These are phyloP conservation scores for Hippocampus comes DNA, from an alignment of 2,113 vertebrate genomes.

Conservation along the genomic window DNA sequence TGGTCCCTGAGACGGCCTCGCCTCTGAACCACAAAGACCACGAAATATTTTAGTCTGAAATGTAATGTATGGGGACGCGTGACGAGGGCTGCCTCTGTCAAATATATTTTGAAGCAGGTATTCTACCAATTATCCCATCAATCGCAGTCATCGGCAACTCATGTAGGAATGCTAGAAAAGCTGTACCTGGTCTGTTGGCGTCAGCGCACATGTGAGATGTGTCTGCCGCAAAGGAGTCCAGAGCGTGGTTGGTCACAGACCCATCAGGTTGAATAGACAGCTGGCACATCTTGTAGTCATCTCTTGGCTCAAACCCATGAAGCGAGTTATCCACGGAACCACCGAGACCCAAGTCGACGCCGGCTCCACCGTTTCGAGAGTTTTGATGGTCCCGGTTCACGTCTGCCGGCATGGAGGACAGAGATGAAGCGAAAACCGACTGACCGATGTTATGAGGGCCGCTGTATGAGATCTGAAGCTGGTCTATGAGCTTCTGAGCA, in stretches of 20 bases:
- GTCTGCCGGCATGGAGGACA: conserved; percentile 53
- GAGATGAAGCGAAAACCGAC: conserved; percentile 58
- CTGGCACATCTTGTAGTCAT: conserved; percentile 77
- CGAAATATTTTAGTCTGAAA: background rate
- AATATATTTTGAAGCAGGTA: background rate
- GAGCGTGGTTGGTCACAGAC: conserved; percentile 72
- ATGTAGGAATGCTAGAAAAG: no score
- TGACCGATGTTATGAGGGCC: conserved; percentile 52
- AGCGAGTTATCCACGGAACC: conserved; percentile 70
- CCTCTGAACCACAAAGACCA: conserved; percentile 39
- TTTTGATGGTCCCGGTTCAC: conserved; percentile 62
- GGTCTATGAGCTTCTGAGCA: conserved; percentile 77
- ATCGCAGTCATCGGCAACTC: no score
- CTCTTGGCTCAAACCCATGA: conserved; percentile 70
- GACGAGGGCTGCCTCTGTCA: background rate
- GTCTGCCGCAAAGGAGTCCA: conserved; percentile 65
- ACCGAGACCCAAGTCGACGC: conserved; percentile 64
- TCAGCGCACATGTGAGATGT: conserved; percentile 64
- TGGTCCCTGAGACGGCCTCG: conserved; percentile 56
- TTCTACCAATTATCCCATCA: no score
- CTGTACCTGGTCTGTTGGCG: conserved; percentile 60
- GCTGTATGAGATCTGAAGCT: conserved; percentile 71
- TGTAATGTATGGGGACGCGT: background rate
- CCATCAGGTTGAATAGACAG: conserved; percentile 78
- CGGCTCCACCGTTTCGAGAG: conserved; percentile 53